Evolutionary conservation across 2,888 invertebrate genomes (phyloP).

Genomic region (Archips xylosteana): DNA sequence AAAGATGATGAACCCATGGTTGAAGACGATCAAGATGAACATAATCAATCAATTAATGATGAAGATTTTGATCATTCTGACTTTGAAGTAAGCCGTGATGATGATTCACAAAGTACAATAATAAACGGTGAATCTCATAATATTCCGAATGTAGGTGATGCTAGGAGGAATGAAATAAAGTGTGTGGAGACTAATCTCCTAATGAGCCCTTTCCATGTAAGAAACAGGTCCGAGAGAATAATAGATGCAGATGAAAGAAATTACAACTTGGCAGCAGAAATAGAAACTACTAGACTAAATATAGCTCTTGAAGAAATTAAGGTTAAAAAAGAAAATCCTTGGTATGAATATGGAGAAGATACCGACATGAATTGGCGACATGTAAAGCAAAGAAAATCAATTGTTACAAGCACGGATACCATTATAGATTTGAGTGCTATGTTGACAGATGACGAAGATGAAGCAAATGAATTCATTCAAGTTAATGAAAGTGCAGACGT

Average conservation of each 20-base stretch:
- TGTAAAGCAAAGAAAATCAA: neutral
- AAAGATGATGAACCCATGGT: neutral
- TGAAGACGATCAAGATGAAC: neutral
- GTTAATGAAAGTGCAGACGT: neutral
- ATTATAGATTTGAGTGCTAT: neutral
- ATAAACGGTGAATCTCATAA: neutral
- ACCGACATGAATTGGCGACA: neutral
- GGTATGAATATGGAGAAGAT: neutral
- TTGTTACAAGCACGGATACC: neutral
- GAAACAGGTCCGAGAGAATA: neutral
- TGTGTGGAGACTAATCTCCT: constrained; percentile 1
- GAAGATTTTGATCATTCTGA: neutral
- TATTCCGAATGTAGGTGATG: neutral
- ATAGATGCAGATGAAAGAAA: neutral
- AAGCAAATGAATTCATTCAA: neutral
- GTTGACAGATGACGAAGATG: constrained; percentile 6
- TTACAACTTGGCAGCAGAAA: neutral
- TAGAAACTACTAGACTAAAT: neutral
- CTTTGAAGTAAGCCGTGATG: neutral
- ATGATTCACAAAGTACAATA: constrained; percentile 17
- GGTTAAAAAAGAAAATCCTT: neutral
- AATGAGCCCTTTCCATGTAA: neutral
- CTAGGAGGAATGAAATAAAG: constrained; percentile 8
- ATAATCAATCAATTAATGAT: neutral
- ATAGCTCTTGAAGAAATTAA: neutral